Percentiles rank a stretch among this genome's conserved stretches.
These are phyloP conservation scores for Haliclystus octoradiatus DNA, from an alignment of 30 jellyfish, hydroid and myxozoan genomes.

Conservation along the genomic window DNA sequence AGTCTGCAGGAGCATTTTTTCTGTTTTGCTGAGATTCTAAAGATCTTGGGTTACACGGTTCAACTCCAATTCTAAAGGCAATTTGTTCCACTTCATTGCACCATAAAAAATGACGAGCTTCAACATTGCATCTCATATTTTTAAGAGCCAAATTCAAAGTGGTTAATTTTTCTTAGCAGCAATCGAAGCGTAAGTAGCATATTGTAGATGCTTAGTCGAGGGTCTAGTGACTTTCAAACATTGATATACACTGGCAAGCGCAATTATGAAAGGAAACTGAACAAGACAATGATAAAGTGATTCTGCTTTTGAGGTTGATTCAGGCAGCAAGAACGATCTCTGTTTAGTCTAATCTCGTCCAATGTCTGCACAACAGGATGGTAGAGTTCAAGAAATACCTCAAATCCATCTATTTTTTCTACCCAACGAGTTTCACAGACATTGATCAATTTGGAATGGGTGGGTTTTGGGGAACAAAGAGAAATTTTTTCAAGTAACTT, in stretches of 20 bases:
- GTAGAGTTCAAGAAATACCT: conserved; percentile 5
- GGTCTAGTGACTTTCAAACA: conserved; percentile 4
- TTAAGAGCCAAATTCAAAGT: conserved; percentile 6
- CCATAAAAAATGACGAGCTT: conserved; percentile 2
- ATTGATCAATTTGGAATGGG: conserved; percentile 8
- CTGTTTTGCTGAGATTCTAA: background rate
- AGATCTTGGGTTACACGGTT: conserved; percentile 1
- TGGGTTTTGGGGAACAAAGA: conserved; percentile 4
- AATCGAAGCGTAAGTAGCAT: background rate
- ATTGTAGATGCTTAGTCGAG: conserved; percentile 26
- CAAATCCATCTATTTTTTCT: conserved; percentile 30
- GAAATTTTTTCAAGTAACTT: background rate
- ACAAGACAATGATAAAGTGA: conserved; percentile 8
- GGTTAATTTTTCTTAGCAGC: background rate
- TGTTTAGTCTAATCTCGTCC: conserved; percentile 5
- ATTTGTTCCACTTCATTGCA: background rate
- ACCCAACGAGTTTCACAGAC: conserved; percentile 38
- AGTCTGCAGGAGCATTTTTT: background rate
- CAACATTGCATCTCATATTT: conserved; percentile 8
- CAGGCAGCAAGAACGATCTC: conserved; percentile 14
- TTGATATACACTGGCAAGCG: conserved; percentile 3
- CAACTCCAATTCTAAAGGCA: background rate
- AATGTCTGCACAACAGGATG: conserved; percentile 9
- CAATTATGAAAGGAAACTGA: background rate
- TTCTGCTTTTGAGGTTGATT: background rate